Percentiles rank a stretch among this genome's conserved stretches.
These are phyloP conservation scores for Ephialtes manifestator DNA, from an alignment of 2,888 invertebrate genomes.

Conservation along the genomic window DNA sequence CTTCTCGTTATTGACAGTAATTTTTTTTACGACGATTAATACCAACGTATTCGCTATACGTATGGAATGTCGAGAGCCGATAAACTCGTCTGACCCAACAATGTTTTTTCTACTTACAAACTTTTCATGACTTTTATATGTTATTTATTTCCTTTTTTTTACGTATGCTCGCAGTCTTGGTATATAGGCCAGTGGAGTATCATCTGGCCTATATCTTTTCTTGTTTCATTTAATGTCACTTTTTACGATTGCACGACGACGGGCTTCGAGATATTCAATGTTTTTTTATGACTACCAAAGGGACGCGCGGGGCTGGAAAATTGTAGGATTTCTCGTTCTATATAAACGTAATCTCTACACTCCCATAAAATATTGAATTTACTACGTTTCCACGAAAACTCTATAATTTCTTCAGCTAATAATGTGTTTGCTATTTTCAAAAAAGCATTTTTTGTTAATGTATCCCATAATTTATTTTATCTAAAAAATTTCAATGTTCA, in stretches of 20 bases:
- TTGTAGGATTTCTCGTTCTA: background rate
- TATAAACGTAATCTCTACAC: background rate
- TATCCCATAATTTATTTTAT: background rate
- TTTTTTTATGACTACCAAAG: background rate
- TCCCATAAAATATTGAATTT: background rate
- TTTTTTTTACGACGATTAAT: constrained; percentile 9
- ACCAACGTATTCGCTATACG: background rate
- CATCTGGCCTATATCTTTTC: background rate
- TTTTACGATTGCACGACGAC: background rate
- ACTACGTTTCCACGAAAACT: background rate
- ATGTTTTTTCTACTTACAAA: constrained; percentile 2
- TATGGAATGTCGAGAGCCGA: background rate
- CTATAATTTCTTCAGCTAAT: background rate
- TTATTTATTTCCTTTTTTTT: constrained; percentile 4
- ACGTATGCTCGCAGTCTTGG: background rate
- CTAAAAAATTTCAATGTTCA: too few relatives aligned
- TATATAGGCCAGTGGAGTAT: too few relatives aligned
- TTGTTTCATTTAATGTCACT: background rate
- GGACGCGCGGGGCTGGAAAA: background rate
- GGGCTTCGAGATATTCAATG: background rate
- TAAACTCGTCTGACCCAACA: constrained; percentile 25
- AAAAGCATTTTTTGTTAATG: background rate
- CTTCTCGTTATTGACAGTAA: background rate
- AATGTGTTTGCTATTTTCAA: background rate
- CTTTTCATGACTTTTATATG: background rate